Conservation (phyloP, 2,888 invertebrate genomes). For the Napeogenes sylphis region DNA sequence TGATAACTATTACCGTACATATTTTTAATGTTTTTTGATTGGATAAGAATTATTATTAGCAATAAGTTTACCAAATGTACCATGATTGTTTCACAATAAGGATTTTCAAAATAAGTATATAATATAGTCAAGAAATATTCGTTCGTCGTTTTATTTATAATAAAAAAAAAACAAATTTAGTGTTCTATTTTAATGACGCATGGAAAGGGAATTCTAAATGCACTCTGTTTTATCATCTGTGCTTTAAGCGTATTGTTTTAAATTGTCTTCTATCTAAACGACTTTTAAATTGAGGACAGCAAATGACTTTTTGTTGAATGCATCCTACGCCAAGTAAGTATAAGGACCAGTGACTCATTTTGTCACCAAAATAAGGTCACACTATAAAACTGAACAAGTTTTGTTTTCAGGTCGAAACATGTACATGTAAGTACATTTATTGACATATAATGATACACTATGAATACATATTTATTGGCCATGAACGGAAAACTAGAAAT, state of each 20-base stretch:
- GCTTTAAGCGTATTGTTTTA: conserved; percentile 18
- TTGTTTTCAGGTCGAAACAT: neutral
- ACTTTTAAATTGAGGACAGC: conserved; percentile 40
- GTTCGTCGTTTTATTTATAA: too few species aligned
- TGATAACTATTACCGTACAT: too few species aligned
- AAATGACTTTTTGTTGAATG: conserved; percentile 36
- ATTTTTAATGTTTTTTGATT: too few species aligned
- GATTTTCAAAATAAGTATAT: neutral
- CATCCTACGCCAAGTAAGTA: conserved; percentile 29
- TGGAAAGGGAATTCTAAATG: neutral
- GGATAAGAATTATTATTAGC: too few species aligned
- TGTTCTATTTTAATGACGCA: conserved; percentile 2
- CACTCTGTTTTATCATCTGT: conserved; percentile 15
- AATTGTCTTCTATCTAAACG: conserved; percentile 35
- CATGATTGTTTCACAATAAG: neutral
- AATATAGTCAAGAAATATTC: too few species aligned
- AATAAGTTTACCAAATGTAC: too few species aligned
- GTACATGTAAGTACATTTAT: too few species aligned
- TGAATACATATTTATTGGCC: too few species aligned
- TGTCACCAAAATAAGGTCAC: conserved; percentile 25
- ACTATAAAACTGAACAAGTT: neutral
- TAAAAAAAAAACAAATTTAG: too few species aligned
- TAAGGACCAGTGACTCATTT: conserved; percentile 26
- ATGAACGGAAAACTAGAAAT: too few species aligned
- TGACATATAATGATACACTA: too few species aligned